phyloP scores from a whole-genome alignment of 2,797 vertebrate species.

The Helostoma temminkii region DNA sequence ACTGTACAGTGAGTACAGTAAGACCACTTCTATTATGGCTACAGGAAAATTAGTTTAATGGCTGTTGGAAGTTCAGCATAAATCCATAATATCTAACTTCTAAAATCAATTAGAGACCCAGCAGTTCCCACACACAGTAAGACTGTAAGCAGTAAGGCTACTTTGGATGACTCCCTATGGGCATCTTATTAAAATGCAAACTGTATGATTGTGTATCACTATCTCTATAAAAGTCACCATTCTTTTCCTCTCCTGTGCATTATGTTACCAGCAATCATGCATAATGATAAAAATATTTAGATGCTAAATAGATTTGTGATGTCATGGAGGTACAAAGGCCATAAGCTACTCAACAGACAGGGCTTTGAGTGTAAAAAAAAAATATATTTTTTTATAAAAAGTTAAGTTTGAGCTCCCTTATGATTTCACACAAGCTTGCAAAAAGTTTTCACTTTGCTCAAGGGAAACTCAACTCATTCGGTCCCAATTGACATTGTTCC shows the following conservation, averaged over 20 bases:
- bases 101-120: constrained; percentile 55
- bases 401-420: constrained; percentile 1
- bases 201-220: constrained; percentile 40
- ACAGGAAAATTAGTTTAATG: constrained; percentile 22
- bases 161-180: constrained; percentile 30
- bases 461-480: not conserved
- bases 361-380: not conserved
- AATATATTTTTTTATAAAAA: constrained; percentile 2
- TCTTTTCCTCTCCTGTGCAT: constrained; percentile 14
- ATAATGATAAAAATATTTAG: constrained; percentile 36
- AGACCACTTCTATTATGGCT: constrained; percentile 9
- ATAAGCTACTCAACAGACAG: not conserved
- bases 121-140: constrained; percentile 28
- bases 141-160: not conserved
- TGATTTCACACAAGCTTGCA: not conserved
- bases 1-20: no score
- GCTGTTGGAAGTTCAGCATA: constrained; percentile 34
- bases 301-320: constrained; percentile 2
- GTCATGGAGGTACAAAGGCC: not conserved
- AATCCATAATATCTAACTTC: constrained; percentile 46
- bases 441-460: constrained; percentile 1
- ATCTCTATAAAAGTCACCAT: constrained; percentile 10
- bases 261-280: constrained; percentile 32
- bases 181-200: constrained; percentile 64
- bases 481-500: no score